Conservation (phyloP, 2,797 vertebrate species). For the Anniella stebbinsi region DNA sequence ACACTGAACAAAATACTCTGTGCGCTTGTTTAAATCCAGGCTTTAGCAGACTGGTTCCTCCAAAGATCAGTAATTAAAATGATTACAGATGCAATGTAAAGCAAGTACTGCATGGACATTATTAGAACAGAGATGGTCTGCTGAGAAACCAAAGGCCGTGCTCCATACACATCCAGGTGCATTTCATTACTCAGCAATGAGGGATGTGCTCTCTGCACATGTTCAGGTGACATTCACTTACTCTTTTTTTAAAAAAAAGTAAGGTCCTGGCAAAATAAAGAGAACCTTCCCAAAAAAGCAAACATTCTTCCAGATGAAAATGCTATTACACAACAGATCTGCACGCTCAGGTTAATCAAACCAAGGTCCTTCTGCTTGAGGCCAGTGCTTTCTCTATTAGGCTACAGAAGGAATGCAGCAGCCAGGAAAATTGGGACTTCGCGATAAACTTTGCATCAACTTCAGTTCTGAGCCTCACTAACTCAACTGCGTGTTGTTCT, state of each 20-base stretch:
- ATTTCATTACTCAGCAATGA: not conserved
- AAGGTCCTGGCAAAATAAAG: not conserved
- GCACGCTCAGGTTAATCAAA: not conserved
- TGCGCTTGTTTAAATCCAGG: not conserved
- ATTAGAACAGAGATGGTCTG: not conserved
- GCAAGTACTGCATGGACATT: not conserved
- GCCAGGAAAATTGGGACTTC: not conserved
- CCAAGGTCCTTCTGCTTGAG: not conserved
- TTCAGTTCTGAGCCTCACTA: not conserved
- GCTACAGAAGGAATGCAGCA: not conserved
- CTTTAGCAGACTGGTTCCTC: slow-evolving; percentile 5
- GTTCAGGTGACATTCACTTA: not conserved
- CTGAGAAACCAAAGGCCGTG: not conserved
- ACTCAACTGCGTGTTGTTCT: not conserved
- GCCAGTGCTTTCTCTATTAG: not conserved
- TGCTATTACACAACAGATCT: not conserved
- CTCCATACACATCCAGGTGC: not conserved
- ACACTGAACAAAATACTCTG: not conserved
- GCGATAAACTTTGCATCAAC: not conserved
- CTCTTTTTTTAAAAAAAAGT: not conserved
- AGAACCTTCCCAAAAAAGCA: not conserved
- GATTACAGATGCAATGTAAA: not conserved
- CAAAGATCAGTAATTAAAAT: slow-evolving; percentile 10
- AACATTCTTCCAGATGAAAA: not conserved
- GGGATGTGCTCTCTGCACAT: not conserved